Base-by-base conservation (phyloP, 2,797 vertebrate species). In the Peromyscus eremicus region DNA sequence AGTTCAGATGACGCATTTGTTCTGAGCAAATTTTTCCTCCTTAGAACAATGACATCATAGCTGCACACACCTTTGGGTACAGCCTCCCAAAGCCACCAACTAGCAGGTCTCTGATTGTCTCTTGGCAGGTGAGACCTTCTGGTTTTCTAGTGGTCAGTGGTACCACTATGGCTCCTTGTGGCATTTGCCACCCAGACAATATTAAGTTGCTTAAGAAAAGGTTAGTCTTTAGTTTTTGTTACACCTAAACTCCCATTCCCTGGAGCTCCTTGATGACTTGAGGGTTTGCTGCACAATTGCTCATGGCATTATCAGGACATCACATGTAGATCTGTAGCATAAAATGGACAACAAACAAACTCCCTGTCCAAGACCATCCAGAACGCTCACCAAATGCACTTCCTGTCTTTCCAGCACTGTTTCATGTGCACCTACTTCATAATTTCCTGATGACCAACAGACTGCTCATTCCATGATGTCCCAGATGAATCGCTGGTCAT, bases 1-100 rank as follows among this genome's bases (percentile, higher is more conserved):
- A 82, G 81, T 91, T 89, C 90, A 89, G 49, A 89, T 64, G 29
- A 84, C 23, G 52, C 79, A 82, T 86, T 89, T 85, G 5, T 84
- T 68, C 55, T 76, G 55, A 88, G 91, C 34, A 93, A 91, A 77
- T 13, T 52, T 27, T 81, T 40, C 13, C 1, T 27, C 79, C 66
- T 66, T 17, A 87, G 34, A 94, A 13, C 37, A 57, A 83, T 32
- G 6, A 21, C 16, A 55, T 34, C 40, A 13, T 5, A 23, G 64
- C 19, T 68, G 6, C 13, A 62, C 80, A 62, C 23, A 37, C 21
- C 60, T 87, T 13, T 62, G 82, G 29, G 29, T 68, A 49, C 17
- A 85, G 40, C 6, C 64, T 85, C 93, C 16, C 49, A 82, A 92
- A 76, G 86, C 19, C 21, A 89, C 57, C 23, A 55, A 62, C 16